Conservation (phyloP, 2,113 vertebrate genomes). For the Laticauda laticaudata region DNA sequence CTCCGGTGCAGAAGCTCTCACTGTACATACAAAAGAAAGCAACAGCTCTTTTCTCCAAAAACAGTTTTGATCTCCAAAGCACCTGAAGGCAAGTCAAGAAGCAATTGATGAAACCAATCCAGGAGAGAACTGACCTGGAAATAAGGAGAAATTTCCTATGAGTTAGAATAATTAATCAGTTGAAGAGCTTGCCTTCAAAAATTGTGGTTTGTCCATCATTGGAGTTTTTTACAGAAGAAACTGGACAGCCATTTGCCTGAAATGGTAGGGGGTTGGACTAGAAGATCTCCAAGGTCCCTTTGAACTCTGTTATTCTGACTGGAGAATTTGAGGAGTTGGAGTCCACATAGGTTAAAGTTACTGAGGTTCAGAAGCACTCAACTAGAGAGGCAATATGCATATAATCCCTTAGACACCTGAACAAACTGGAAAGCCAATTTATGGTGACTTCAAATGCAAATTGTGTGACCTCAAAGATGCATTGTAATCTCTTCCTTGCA, state of each 20-base stretch:
- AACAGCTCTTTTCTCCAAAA: background rate
- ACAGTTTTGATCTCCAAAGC: background rate
- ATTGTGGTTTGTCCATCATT: background rate
- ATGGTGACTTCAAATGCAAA: background rate
- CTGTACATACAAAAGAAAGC: background rate
- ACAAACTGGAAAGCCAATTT: background rate
- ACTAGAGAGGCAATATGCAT: background rate
- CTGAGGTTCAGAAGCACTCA: background rate
- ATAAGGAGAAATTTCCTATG: background rate
- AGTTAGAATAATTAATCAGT: no score
- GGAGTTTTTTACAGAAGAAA: background rate
- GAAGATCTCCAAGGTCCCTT: background rate
- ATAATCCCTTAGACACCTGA: background rate
- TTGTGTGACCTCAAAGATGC: background rate
- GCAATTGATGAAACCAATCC: background rate
- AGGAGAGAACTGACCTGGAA: background rate
- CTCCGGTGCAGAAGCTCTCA: background rate
- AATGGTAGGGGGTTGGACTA: background rate
- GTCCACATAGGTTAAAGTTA: background rate
- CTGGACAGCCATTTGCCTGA: background rate
- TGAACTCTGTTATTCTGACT: background rate
- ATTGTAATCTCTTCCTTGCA: background rate
- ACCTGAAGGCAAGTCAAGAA: background rate
- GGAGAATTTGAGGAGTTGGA: background rate
- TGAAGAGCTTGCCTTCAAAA: background rate